Evolutionary conservation across 2,113 vertebrate genomes (phyloP).

Genomic region (Hepsetus odoe): DNA sequence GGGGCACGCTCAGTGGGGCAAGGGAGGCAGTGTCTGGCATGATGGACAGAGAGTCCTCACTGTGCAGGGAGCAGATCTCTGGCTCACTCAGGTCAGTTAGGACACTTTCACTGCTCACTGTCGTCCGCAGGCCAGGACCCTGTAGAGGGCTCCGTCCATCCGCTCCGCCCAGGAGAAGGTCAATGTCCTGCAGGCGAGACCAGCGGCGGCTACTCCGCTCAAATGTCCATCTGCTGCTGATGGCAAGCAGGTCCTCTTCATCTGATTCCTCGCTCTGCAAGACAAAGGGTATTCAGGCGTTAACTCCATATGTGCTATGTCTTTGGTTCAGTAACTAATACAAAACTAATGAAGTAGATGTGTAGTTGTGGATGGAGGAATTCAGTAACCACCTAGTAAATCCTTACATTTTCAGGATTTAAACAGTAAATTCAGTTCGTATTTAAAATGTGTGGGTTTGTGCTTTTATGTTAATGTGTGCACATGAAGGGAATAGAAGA

Average conservation of each 20-base stretch:
- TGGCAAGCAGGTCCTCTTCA: conserved; percentile 92
- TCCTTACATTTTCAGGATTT: too few relatives aligned
- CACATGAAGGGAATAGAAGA: too few relatives aligned
- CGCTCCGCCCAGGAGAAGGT: conserved; percentile 76
- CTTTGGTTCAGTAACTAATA: neutral
- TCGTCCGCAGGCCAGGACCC: conserved; percentile 83
- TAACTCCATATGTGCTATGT: neutral
- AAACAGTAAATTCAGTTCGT: too few relatives aligned
- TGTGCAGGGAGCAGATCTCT: conserved; percentile 88
- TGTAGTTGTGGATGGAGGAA: too few relatives aligned
- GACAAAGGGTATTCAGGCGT: conserved; percentile 28
- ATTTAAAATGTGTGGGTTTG: too few relatives aligned
- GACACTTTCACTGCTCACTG: conserved; percentile 91
- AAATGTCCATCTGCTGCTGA: conserved; percentile 98
- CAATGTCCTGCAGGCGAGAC: conserved; percentile 88
- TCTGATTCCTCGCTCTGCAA: conserved; percentile 93
- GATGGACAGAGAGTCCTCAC: conserved; percentile 77
- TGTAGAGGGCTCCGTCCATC: conserved; percentile 77
- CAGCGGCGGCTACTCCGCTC: conserved; percentile 93
- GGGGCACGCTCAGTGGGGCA: conserved; percentile 66
- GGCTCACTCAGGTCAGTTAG: conserved; percentile 94
- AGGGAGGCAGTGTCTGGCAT: conserved; percentile 77
- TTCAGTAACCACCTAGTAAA: too few relatives aligned
- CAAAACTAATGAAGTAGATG: neutral
- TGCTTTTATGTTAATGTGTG: too few relatives aligned